Evolutionary conservation across 1,140 invertebrate species (phyloP), one percentile per base, ranked within the genome.

Genomic region (Leptopilina clavipes): DNA sequence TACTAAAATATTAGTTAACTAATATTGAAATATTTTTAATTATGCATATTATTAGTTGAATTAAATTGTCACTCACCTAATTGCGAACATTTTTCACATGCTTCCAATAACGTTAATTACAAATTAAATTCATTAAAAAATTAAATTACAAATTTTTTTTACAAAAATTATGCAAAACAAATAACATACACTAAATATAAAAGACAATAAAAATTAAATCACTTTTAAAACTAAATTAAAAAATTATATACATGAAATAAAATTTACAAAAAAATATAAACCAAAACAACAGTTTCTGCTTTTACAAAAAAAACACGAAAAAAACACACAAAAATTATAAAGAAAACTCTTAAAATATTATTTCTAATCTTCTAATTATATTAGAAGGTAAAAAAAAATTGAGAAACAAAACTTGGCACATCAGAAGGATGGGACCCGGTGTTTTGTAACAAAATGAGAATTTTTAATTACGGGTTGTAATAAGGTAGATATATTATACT

Each of bases 401-500:
- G 65, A 72, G 25, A 76, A 48, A 44, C 40, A 72, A 75, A 56
- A 73, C 59, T 37, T 70, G 17, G 56, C 77, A 81, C 82, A 83
- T 81, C 86, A 87, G 80, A 86, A 87, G 84, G 85, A 81, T 84
- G 87, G 85, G 59, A 25, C 56, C 56, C 8, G 56, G 19, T n/a
- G 25, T 31, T 31, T 65, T 37, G 10, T 3, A 52, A 59, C 19
- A 10, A 65, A 31, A 65, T 65, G 22, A 65, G 22, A 14, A 37
- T 14, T n/a, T 25, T 59, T 22, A 25, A 65, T 65, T 31, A 65
- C 59, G 59, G 59, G 59, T 65, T 65, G 59, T 65, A 65, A 52
- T 52, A 52, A 52, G 48, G 48, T 52, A 65, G 59, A 85, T 88
- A 88, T 87, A 87, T 88, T 87, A 85, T 88, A 87, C 85, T 88